Conservation (phyloP, 1,140 invertebrate species). For the Aphaenogaster rudis region DNA sequence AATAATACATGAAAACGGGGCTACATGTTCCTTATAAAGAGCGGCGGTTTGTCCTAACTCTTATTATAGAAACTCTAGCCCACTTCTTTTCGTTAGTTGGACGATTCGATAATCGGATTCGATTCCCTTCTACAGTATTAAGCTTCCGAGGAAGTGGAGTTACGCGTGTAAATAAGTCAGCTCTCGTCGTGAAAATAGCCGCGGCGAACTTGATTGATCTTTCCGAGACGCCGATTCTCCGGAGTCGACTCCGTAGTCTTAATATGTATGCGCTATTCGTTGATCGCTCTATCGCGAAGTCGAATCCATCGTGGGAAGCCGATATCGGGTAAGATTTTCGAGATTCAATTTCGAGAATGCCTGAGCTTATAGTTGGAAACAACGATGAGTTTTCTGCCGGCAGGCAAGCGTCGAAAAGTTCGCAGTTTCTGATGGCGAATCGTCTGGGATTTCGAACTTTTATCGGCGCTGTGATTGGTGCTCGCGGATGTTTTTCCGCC, state of each 20-base stretch:
- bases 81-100: neutral
- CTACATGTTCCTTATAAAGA: too few species aligned
- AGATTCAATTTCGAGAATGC: constrained; percentile 75
- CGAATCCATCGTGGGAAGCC: constrained; percentile 44
- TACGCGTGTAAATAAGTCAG: constrained; percentile 12
- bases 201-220: neutral
- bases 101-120: neutral
- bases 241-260: constrained; percentile 5
- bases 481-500: constrained; percentile 70
- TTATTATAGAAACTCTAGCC: too few species aligned
- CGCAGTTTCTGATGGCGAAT: constrained; percentile 64
- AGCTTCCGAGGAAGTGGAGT: neutral
- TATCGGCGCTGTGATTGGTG: constrained; percentile 75
- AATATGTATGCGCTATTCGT: constrained; percentile 25
- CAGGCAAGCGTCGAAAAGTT: constrained; percentile 69
- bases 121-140: neutral
- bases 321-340: constrained; percentile 74
- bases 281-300: constrained; percentile 56
- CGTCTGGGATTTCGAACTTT: constrained; percentile 76
- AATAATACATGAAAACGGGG: too few species aligned
- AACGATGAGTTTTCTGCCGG: constrained; percentile 72
- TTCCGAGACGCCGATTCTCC: neutral
- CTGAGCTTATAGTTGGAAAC: constrained; percentile 77
- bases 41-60: too few species aligned
- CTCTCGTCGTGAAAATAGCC: neutral